Evolutionary conservation across 2,113 vertebrate genomes (phyloP), one percentile per base, ranked within the genome.

Genomic region (Datnioides undecimradiatus): DNA sequence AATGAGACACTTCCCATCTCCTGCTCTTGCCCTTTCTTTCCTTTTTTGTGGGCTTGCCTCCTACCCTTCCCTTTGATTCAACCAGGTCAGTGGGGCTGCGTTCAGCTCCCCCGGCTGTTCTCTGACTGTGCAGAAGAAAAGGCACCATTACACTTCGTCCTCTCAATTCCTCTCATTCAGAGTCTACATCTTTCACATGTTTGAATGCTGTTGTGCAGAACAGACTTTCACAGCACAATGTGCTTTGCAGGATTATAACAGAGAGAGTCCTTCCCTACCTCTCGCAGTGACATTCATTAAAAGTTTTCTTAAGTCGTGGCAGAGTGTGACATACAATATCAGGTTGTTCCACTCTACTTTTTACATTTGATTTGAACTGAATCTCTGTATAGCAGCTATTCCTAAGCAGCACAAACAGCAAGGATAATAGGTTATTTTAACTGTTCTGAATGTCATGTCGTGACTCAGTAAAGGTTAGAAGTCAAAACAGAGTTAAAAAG

Each of bases 281-380:
- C 54, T 49, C 3, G 5, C 27, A 23, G 54, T 72, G 75, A 87
- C 85, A 82, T 86, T 88, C 84, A 91, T 89, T 90, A 81, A 87
- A 92, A 82, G 67, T 87, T 87, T 86, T 59, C 58, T 80, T 57
- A 48, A 87, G 73, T 67, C 14, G n/a, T 63, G 57, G 57, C 51
- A 65, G 52, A 83, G 58, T 55, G 27, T 71, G 78, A 85, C 73
- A 83, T 52, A 63, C 43, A 70, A 31, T 55, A 66, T 16, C 59
- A 66, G 48, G 40, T 62, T 49, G 66, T 78, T 80, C 66, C 58
- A 45, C 40, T 71, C 45, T 48, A 79, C 73, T 87, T 87, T 85
- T 87, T 85, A 59, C 79, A 73, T 76, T 48, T n/a, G n/a, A n/a
- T 64, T 87, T 76, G 67, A 17, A 43, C 60, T 71, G 48, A 45